A percentile compares a stretch with the other conserved stretches of the same genome.
phyloP scores from a whole-genome alignment of 92 coral and sea anemone species.

The Porites cylindrica region DNA sequence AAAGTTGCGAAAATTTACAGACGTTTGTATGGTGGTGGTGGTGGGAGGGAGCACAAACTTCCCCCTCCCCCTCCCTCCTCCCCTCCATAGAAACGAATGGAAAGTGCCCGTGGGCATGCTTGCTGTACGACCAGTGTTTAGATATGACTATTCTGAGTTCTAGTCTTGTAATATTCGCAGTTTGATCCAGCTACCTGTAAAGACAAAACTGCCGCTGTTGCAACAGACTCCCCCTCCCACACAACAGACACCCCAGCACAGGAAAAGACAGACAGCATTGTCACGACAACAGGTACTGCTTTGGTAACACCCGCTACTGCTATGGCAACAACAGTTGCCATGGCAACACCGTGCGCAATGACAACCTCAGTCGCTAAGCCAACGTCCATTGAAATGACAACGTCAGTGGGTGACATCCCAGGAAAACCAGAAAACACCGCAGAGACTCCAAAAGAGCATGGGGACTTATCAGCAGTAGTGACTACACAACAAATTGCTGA shows the following conservation, averaged over 20 bases:
- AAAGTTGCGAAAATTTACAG: too few species aligned
- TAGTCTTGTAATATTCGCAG: neutral
- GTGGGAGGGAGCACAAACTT: too few species aligned
- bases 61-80: too few species aligned
- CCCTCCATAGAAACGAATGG: too few species aligned
- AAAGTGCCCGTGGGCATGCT: too few species aligned
- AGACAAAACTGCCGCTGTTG: neutral
- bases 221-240: conserved; percentile 1
- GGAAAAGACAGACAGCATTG: neutral
- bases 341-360: conserved; percentile 40
- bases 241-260: neutral
- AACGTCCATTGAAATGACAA: conserved; percentile 44
- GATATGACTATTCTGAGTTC: too few species aligned
- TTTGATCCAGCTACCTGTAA: conserved; percentile 22
- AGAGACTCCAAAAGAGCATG: neutral
- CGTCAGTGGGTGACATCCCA: neutral
- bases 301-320: conserved; percentile 23
- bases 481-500: neutral
- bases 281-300: neutral
- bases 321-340: neutral
- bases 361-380: conserved; percentile 35
- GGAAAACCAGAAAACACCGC: neutral
- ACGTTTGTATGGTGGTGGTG: too few species aligned
- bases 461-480: conserved; percentile 3
- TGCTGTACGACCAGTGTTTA: too few species aligned